Conservation (phyloP, 2,113 vertebrate genomes). For the Thunnus maccoyii region DNA sequence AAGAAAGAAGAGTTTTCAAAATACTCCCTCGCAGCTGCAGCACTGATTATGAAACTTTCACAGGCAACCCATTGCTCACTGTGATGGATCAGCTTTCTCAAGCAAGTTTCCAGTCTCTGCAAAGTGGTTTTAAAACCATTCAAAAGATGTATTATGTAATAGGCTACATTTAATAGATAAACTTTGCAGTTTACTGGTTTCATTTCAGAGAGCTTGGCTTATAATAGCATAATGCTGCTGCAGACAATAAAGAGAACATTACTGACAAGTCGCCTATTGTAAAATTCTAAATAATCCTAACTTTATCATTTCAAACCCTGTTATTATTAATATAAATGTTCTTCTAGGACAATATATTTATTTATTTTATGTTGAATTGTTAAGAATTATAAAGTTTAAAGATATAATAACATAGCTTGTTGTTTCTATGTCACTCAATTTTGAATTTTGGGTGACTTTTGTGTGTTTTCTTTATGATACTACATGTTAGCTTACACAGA, state of each 20-base stretch:
- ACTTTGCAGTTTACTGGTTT: neutral
- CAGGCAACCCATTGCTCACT: slow-evolving; percentile 31
- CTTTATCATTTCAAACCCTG: neutral
- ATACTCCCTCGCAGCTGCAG: neutral
- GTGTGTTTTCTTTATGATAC: no score
- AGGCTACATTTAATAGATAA: neutral
- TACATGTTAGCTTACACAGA: no score
- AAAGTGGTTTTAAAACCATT: slow-evolving; percentile 37
- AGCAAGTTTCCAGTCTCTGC: slow-evolving; percentile 10
- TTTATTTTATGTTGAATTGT: no score
- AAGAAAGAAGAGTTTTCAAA: neutral
- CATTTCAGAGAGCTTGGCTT: neutral
- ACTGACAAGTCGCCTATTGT: neutral
- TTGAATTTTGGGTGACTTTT: neutral
- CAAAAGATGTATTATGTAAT: slow-evolving; percentile 5
- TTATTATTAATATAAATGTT: neutral
- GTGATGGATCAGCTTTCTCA: slow-evolving; percentile 12
- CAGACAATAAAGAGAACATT: neutral
- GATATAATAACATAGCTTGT: neutral
- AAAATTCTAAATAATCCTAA: neutral
- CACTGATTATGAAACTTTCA: slow-evolving; percentile 29
- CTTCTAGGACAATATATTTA: no score
- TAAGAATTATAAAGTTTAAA: neutral
- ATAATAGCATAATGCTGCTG: neutral
- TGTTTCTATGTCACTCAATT: neutral